Base-by-base conservation (phyloP, 2,888 invertebrate genomes). In the Hedya salicella region DNA sequence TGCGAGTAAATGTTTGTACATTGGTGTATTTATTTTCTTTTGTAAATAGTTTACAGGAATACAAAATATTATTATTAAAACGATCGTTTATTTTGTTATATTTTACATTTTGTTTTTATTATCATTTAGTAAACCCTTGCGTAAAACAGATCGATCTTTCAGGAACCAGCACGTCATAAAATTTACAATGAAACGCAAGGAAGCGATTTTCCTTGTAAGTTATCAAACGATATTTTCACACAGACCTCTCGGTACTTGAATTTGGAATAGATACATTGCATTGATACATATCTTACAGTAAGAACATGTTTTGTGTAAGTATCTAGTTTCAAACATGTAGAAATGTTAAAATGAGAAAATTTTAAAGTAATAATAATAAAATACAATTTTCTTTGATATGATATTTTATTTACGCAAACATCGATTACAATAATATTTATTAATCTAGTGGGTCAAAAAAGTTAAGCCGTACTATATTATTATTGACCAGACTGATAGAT, bases 11-110 rank as follows among this genome's bases (percentile, higher is more conserved):
- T 83, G 82, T 80, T 70, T 82, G 77, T 80, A 80, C 77, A 80
- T 81, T 80, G 75, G 74, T 85, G 77, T 88, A 86, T 83, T 87
- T 86, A 83, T 85, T 83, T 84, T 83, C 65, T 83, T 86, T 88
- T 91, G 89, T 90, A 90, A 86, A 91, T 89, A 87, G 80, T 86
- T 83, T 81, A 79, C 76, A 75, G 75, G 77, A 81, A 82, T 81
- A 81, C 72, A 81, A 70, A 72, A 75, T 48, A n/a, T 21, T 48
- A 21, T 48, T 19, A 48, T 48, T 48, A 13, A 44, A 11, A 17
- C 2, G 17, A 8, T 19, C 4, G 5, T 46, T 46, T 46, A 13
- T 46, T 46, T 46, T 19, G 9, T 36, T 36, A 25, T 25, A 6
- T 25, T 25, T 25, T 25, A n/a, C 25, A 25, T 25, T 25, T 25